phyloP scores from a whole-genome alignment of 2,888 invertebrate genomes.

The Odontocerum albicorne region DNA sequence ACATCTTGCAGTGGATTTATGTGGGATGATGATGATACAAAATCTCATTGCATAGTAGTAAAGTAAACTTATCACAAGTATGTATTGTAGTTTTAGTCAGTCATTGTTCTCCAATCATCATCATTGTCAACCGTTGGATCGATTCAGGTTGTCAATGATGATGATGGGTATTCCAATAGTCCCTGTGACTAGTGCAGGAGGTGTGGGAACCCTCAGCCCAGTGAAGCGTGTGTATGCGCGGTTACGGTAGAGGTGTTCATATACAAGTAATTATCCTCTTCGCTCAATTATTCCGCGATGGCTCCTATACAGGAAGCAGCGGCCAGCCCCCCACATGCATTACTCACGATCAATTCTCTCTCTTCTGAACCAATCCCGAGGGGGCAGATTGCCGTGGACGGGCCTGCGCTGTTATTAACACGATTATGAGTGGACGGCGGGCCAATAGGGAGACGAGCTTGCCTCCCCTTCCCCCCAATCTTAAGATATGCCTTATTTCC shows the following conservation, averaged over 20 bases:
- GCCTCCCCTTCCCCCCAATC: neutral
- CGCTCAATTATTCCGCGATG: constrained; percentile 33
- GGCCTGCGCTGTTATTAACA: constrained; percentile 26
- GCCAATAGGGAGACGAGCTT: constrained; percentile 19
- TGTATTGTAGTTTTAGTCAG: too few relatives aligned
- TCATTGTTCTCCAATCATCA: too few relatives aligned
- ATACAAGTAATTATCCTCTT: constrained; percentile 33
- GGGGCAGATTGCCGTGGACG: constrained; percentile 16
- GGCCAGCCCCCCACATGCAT: constrained; percentile 17
- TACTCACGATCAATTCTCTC: constrained; percentile 9
- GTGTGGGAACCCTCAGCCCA: too few relatives aligned
- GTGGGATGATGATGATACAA: too few relatives aligned
- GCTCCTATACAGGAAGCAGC: constrained; percentile 19
- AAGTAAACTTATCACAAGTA: too few relatives aligned
- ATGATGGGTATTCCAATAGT: too few relatives aligned
- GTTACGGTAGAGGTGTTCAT: constrained; percentile 14
- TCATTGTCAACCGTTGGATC: too few relatives aligned
- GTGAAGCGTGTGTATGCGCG: constrained; percentile 1
- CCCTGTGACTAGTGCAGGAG: too few relatives aligned
- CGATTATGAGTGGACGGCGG: constrained; percentile 19
- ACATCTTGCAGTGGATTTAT: too few relatives aligned
- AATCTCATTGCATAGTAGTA: too few relatives aligned
- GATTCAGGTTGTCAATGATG: too few relatives aligned
- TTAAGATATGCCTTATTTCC: neutral
- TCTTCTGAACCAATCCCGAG: constrained; percentile 21